Evolutionary conservation across 2,113 vertebrate genomes (phyloP).

Genomic region (Macrotus californicus): DNA sequence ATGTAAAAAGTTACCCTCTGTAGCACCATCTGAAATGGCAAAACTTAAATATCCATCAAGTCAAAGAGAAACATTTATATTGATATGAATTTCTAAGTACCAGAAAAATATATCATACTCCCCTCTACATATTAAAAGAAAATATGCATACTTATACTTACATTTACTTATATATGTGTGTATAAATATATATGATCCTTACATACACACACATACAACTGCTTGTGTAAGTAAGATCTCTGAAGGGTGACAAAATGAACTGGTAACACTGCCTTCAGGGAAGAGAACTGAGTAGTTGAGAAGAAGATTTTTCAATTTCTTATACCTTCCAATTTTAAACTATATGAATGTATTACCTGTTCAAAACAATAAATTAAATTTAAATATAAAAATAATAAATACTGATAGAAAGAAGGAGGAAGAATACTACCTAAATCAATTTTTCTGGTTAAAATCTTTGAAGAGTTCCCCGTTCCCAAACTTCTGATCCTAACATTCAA

Average conservation of each 20-base stretch:
- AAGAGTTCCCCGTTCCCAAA: constrained; percentile 22
- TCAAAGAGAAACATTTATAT: neutral
- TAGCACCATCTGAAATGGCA: neutral
- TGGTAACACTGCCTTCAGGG: neutral
- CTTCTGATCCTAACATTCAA: neutral
- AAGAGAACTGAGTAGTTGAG: neutral
- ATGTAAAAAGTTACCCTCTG: neutral
- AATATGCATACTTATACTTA: neutral
- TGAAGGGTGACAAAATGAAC: neutral
- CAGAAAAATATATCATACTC: neutral
- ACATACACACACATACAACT: neutral
- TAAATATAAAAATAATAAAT: neutral
- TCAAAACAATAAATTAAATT: neutral
- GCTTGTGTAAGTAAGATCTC: neutral
- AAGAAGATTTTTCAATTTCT: neutral
- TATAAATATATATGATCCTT: neutral
- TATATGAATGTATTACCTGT: neutral
- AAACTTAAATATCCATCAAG: neutral
- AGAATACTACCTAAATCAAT: neutral
- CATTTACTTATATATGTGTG: neutral
- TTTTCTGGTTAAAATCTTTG: neutral
- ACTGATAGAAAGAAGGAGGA: neutral
- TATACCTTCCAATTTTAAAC: neutral
- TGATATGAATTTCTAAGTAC: neutral
- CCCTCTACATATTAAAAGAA: neutral